A percentile compares a stretch with the other conserved stretches of the same genome.
phyloP scores from a whole-genome alignment of 2,797 vertebrate genomes.

The Smutsia temminckii region DNA sequence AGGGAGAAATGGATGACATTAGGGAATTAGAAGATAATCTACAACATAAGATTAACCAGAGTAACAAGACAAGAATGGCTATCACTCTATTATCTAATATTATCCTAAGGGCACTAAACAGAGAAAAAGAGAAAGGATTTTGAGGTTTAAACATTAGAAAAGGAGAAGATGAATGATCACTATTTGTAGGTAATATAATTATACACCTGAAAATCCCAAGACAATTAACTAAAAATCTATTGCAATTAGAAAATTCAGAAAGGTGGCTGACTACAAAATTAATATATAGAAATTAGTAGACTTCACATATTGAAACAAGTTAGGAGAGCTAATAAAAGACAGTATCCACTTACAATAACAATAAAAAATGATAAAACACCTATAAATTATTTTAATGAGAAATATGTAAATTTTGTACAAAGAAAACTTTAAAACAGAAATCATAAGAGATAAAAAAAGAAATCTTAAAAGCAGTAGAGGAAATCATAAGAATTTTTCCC shows the following conservation, averaged over 20 bases:
- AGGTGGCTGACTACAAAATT: not conserved
- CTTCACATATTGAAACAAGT: not conserved
- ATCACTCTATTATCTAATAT: not conserved
- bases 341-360: not conserved
- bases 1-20: not conserved
- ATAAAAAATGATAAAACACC: slow-evolving; percentile 41
- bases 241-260: slow-evolving; percentile 35
- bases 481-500: not conserved
- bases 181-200: not conserved
- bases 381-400: slow-evolving; percentile 6
- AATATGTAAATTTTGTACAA: not conserved
- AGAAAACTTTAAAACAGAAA: slow-evolving; percentile 33
- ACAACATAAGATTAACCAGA: not conserved
- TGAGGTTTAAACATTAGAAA: slow-evolving; percentile 14
- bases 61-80: not conserved
- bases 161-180: not conserved
- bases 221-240: slow-evolving; percentile 36
- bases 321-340: not conserved
- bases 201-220: not conserved
- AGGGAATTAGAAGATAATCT: not conserved
- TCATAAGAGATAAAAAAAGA: not conserved
- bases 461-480: not conserved
- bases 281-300: slow-evolving; percentile 38
- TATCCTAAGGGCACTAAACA: not conserved
- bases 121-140: not conserved